Percentiles rank a stretch among this genome's conserved stretches.
These are phyloP conservation scores for Tautogolabrus adspersus DNA, from an alignment of 2,113 vertebrate genomes.

Conservation along the genomic window DNA sequence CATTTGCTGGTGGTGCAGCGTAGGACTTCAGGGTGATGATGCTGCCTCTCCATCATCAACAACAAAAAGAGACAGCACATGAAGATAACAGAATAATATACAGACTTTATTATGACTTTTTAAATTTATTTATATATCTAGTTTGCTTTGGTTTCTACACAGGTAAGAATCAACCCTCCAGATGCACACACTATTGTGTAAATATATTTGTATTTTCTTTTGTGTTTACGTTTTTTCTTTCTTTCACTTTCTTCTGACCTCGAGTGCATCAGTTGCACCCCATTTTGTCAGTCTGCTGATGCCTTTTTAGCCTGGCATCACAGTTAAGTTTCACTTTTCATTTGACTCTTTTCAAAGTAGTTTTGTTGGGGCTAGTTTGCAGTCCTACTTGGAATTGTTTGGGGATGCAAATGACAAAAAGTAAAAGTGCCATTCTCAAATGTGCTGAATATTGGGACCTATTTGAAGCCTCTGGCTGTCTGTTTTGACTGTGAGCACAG, in stretches of 20 bases:
- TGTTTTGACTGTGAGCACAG: conserved; percentile 30
- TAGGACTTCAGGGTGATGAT: conserved; percentile 59
- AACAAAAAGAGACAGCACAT: conserved; percentile 48
- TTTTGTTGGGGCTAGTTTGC: conserved; percentile 9
- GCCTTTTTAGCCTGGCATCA: background rate
- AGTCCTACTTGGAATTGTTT: conserved; percentile 27
- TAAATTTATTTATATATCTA: conserved; percentile 63
- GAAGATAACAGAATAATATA: conserved; percentile 45
- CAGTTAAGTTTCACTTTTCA: conserved; percentile 18
- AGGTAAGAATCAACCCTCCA: conserved; percentile 22
- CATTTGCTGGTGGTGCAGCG: conserved; percentile 31
- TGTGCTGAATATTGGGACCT: conserved; percentile 31
- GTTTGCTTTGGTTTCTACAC: conserved; percentile 55
- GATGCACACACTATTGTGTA: conserved; percentile 28
- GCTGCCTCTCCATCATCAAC: conserved; percentile 39
- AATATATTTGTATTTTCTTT: conserved; percentile 38
- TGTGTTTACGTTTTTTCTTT: conserved; percentile 29
- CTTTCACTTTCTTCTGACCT: conserved; percentile 22
- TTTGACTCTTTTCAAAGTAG: background rate
- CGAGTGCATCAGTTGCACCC: background rate
- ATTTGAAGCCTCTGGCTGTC: conserved; percentile 35
- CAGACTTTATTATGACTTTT: conserved; percentile 65
- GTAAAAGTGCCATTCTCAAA: conserved; percentile 51
- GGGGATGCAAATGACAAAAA: conserved; percentile 12
- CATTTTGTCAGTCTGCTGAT: conserved; percentile 16